Conservation (phyloP, 53 echinoderm and acorn worm genomes). For the Pentamera pediparva region DNA sequence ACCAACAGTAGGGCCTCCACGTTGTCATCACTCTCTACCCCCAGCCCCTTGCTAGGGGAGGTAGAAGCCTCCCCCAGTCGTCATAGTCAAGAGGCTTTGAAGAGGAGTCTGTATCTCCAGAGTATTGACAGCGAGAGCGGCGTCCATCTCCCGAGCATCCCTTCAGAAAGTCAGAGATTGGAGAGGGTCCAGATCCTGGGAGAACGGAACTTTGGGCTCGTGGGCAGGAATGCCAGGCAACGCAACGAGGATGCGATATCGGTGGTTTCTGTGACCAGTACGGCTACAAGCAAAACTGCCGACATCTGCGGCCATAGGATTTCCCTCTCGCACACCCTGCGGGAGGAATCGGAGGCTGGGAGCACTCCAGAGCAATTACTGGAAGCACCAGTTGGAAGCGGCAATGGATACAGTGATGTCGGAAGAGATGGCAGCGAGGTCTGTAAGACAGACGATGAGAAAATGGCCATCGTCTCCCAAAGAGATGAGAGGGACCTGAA, state of each 20-base stretch:
- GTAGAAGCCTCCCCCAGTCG: constrained; percentile 12
- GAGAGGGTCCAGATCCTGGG: neutral
- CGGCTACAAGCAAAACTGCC: neutral
- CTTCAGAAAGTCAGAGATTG: neutral
- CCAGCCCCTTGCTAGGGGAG: constrained; percentile 62
- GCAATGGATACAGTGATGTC: too few species aligned
- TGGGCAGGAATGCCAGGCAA: neutral
- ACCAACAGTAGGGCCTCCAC: constrained; percentile 61
- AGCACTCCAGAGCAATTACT: constrained; percentile 4
- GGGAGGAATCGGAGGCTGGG: constrained; percentile 3
- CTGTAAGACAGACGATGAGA: too few species aligned
- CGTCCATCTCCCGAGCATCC: neutral
- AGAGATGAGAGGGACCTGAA: too few species aligned
- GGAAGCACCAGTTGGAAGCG: too few species aligned
- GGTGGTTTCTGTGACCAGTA: constrained; percentile 37
- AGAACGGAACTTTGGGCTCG: constrained; percentile 1
- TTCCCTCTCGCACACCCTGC: constrained; percentile 9
- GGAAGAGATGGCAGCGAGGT: too few species aligned
- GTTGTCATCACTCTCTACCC: constrained; percentile 70
- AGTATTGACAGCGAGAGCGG: constrained; percentile 9
- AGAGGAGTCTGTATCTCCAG: constrained; percentile 3
- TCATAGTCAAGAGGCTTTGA: neutral
- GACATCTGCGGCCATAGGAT: constrained; percentile 23
- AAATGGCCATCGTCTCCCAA: too few species aligned
- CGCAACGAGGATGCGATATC: constrained; percentile 41